Evolutionary conservation across 2,888 invertebrate species (phyloP).

Genomic region (Spilosoma lubricipeda): DNA sequence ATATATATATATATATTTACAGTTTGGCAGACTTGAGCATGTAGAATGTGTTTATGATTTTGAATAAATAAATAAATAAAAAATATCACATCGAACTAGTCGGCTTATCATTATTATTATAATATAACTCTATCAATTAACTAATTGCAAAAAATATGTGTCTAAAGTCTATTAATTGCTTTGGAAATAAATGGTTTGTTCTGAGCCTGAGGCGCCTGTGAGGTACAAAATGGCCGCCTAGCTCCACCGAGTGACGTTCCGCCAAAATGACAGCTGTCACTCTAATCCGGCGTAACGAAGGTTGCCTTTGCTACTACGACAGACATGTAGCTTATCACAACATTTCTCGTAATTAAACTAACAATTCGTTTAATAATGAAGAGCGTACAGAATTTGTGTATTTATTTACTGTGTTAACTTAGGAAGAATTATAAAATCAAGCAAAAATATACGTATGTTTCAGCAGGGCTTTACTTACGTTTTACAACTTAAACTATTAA

Average conservation of each 20-base stretch:
- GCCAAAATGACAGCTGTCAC: background rate
- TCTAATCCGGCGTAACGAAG: background rate
- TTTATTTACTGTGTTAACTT: background rate
- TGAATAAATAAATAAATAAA: too few species aligned
- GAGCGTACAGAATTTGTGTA: background rate
- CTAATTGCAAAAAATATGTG: too few species aligned
- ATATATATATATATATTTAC: too few species aligned
- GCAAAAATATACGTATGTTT: background rate
- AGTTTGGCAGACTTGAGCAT: too few species aligned
- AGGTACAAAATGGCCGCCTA: background rate
- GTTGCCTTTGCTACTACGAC: constrained; percentile 1
- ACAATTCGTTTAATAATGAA: background rate
- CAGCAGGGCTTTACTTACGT: background rate
- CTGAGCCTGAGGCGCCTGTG: background rate
- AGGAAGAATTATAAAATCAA: background rate
- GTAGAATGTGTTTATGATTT: too few species aligned
- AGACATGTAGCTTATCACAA: background rate
- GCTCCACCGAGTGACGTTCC: background rate
- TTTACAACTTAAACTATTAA: too few species aligned
- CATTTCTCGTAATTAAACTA: background rate
- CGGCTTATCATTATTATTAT: too few species aligned
- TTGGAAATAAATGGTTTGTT: background rate
- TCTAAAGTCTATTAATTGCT: background rate
- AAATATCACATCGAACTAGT: too few species aligned
- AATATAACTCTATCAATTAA: too few species aligned